These are phyloP conservation scores for Noturus placidus DNA, from an alignment of 2,113 vertebrate species.

Conservation along the genomic window DNA sequence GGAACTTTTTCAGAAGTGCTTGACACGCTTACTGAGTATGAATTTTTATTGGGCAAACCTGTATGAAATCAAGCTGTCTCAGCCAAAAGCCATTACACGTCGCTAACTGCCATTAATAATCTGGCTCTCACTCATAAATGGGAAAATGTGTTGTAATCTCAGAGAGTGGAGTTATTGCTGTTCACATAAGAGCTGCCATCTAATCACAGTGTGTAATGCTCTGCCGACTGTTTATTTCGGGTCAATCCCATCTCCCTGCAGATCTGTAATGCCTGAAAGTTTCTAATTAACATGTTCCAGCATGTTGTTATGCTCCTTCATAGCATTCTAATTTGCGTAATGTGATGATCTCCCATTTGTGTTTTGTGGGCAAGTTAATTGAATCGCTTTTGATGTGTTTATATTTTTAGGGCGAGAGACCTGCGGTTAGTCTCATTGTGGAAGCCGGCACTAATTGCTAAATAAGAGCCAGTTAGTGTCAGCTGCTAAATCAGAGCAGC, in stretches of 20 bases:
- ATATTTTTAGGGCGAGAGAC: conserved; percentile 58
- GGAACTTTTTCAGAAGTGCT: neutral
- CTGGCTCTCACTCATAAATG: conserved; percentile 20
- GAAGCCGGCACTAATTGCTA: conserved; percentile 66
- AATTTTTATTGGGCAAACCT: neutral
- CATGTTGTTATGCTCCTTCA: conserved; percentile 53
- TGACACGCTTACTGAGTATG: neutral
- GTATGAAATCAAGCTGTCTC: conserved; percentile 3
- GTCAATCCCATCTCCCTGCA: conserved; percentile 48
- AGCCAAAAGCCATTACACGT: conserved; percentile 16
- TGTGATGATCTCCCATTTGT: conserved; percentile 65
- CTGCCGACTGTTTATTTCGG: conserved; percentile 48
- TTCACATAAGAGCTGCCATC: conserved; percentile 42
- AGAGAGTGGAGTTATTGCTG: conserved; percentile 32
- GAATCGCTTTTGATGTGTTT: conserved; percentile 69
- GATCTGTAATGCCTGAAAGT: conserved; percentile 53
- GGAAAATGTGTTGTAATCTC: conserved; percentile 27
- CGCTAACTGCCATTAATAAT: conserved; percentile 20
- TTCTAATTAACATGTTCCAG: conserved; percentile 59
- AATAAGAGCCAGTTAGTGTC: conserved; percentile 66
- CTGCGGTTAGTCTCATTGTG: conserved; percentile 59
- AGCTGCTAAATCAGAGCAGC: conserved; percentile 61
- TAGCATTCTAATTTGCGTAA: conserved; percentile 63
- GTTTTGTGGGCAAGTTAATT: conserved; percentile 67
- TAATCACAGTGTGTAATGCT: conserved; percentile 47